phyloP scores from a whole-genome alignment of 2,113 vertebrate genomes.

The Menidia beryllina region DNA sequence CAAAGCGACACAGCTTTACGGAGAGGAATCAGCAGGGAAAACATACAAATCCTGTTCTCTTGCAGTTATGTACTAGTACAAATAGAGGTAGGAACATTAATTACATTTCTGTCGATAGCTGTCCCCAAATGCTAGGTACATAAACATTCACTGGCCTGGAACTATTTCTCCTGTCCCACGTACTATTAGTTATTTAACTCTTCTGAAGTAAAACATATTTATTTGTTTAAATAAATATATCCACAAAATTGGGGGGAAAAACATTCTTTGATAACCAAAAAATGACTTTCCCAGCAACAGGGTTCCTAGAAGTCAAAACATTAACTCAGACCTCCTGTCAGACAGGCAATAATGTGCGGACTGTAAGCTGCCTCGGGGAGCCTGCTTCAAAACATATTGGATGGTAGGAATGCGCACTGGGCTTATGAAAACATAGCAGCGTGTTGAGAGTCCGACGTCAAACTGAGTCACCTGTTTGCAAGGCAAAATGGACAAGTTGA shows the following conservation, averaged over 20 bases:
- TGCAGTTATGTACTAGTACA: background rate
- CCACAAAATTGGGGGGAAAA: background rate
- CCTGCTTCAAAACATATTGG: conserved; percentile 74
- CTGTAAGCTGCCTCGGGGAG: conserved; percentile 56
- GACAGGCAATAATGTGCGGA: conserved; percentile 62
- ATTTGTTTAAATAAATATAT: background rate
- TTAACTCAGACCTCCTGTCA: conserved; percentile 55
- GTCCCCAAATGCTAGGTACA: background rate
- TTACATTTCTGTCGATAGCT: background rate
- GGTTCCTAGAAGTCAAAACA: conserved; percentile 43
- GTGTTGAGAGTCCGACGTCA: conserved; percentile 58
- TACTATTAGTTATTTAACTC: conserved; percentile 3
- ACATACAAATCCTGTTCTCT: background rate
- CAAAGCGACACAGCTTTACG: background rate
- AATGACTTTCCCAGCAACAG: conserved; percentile 48
- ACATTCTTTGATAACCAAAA: conserved; percentile 15
- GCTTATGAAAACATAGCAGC: conserved; percentile 65
- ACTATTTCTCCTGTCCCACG: background rate
- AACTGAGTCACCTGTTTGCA: conserved; percentile 54
- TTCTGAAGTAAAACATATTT: background rate
- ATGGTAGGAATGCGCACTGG: conserved; percentile 63
- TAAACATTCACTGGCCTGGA: background rate
- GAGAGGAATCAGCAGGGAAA: background rate
- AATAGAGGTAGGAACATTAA: background rate
- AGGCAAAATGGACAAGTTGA: conserved; percentile 8